These are phyloP conservation scores for Euglossa dilemma DNA, from an alignment of 1,140 invertebrate genomes.

Conservation along the genomic window DNA sequence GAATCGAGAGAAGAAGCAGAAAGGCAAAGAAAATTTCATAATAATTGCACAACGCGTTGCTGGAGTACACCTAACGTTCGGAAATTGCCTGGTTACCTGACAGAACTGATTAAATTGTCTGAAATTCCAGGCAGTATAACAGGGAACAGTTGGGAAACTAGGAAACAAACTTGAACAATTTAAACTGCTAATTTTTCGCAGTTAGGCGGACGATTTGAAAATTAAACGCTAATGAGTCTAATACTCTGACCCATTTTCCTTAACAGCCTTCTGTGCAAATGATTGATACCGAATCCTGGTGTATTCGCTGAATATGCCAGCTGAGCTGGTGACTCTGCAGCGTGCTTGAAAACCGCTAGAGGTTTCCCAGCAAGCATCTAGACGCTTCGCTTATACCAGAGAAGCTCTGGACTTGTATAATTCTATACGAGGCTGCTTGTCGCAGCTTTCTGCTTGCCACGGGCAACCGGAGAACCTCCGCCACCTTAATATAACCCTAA, in stretches of 20 bases:
- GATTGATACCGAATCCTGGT: neutral
- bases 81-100: neutral
- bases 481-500: slow-evolving; percentile 12
- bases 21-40: too few relatives aligned
- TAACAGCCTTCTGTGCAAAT: neutral
- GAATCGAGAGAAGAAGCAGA: too few relatives aligned
- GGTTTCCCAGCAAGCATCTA: neutral
- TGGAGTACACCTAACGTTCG: too few relatives aligned
- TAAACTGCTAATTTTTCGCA: too few relatives aligned
- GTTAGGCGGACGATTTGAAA: neutral
- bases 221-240: neutral
- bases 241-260: neutral
- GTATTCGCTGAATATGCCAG: neutral
- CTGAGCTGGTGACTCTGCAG: neutral
- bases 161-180: too few relatives aligned
- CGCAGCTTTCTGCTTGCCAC: neutral
- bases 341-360: neutral
- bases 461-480: neutral
- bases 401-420: slow-evolving; percentile 12
- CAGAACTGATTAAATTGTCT: neutral
- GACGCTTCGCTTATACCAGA: neutral
- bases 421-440: slow-evolving; percentile 9
- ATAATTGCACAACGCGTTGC: too few relatives aligned
- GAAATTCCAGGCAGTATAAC: too few relatives aligned
- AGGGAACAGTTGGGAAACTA: too few relatives aligned